Evolutionary conservation across 2,797 vertebrate genomes (phyloP), one percentile per base, ranked within the genome.

Genomic region (Characodon lateralis): DNA sequence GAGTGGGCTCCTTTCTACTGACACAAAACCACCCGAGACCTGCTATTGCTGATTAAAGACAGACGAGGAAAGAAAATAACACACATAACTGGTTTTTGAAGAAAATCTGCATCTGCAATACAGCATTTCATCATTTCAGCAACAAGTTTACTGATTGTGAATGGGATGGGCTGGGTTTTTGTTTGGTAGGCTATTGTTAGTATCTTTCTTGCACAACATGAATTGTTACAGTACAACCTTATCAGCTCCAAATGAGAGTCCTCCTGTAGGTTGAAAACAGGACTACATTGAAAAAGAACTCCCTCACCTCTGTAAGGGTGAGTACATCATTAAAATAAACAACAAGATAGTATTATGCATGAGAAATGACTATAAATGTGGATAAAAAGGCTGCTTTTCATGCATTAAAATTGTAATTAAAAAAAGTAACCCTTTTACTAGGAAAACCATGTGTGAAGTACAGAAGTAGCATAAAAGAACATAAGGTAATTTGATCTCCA

Each of bases 1-100:
- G 73, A 76, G 39, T 51, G n/a, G 8, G 72, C 35, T 68, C 53
- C 43, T 7, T 74, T 77, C 74, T 55, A 50, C 77, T 41, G 68
- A 79, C 80, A 31, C 61, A 26, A 65, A 72, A 65, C 69, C 84
- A 73, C 72, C 80, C 71, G 78, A 79, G 87, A 84, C 74, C 70
- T 63, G 70, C 41, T 28, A 70, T 74, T 71, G 80, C 80, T 80
- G 75, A 85, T 76, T 75, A 58, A 58, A 84, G 58, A 10, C 50
- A 75, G 35, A 73, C 31, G 43, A 58, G 50, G 46, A 71, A 65
- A 58, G 55, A 26, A 41, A 48, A 63, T 35, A 43, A 69, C 61
- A 48, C 13, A 70, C n/a, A 39, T 26, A 61, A 77, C 55, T 77
- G 69, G 72, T 84, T 26, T 16, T 35, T 55, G 39, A 24, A 59